Conservation (phyloP, 2,113 vertebrate species). For the Muntiacus muntjak region DNA sequence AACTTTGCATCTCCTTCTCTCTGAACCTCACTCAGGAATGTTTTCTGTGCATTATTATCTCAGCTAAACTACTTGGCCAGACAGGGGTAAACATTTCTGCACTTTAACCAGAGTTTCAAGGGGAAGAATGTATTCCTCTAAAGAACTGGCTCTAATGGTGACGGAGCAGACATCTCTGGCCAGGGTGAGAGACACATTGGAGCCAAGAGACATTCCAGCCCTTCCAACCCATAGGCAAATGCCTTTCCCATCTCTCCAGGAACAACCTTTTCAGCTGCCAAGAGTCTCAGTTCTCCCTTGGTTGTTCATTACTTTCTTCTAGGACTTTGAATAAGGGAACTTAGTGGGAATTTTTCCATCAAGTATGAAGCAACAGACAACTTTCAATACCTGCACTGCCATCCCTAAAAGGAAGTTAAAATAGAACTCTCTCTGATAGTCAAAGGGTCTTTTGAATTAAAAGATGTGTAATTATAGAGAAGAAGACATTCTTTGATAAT, state of each 20-base stretch:
- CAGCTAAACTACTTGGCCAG: not conserved
- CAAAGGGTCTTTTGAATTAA: not conserved
- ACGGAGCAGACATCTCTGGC: not conserved
- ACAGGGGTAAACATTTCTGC: not conserved
- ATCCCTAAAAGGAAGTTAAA: not conserved
- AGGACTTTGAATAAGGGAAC: not conserved
- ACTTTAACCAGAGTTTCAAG: not conserved
- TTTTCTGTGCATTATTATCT: not conserved
- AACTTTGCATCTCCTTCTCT: not conserved
- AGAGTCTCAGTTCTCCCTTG: not conserved
- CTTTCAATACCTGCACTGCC: not conserved
- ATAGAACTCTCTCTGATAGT: not conserved
- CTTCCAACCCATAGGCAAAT: not conserved
- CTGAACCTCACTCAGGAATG: not conserved
- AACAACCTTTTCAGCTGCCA: not conserved
- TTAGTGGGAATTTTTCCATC: not conserved
- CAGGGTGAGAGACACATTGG: not conserved
- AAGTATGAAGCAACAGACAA: not conserved
- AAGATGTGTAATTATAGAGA: not conserved
- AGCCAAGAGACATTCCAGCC: not conserved
- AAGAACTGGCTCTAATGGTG: not conserved
- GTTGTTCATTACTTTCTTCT: not conserved
- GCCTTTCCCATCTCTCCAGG: not conserved
- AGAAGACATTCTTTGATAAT: not conserved
- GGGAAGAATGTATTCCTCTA: not conserved